Percentiles rank a stretch among this genome's conserved stretches.
Conservation (phyloP, 1,140 invertebrate genomes). For the Procambarus clarkii region DNA sequence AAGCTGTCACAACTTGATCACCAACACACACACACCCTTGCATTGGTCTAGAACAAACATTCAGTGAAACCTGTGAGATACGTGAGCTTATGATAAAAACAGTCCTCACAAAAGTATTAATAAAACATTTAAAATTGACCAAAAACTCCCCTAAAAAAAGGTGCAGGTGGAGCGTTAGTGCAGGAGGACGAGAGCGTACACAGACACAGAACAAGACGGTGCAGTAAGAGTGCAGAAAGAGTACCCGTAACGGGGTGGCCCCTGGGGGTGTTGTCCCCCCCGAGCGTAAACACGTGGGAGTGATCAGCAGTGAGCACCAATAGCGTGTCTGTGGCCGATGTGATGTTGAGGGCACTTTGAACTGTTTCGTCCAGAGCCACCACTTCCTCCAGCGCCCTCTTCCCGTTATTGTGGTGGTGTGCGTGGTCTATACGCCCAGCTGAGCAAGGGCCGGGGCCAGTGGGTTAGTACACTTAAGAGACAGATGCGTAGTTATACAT, state of each 20-base stretch:
- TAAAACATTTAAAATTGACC: neutral
- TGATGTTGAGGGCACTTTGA: constrained; percentile 81
- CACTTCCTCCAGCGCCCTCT: constrained; percentile 86
- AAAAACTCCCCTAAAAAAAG: neutral
- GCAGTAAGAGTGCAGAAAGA: neutral
- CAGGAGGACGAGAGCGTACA: neutral
- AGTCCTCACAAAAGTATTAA: neutral
- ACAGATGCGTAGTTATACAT: no score
- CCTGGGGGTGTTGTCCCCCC: constrained; percentile 82
- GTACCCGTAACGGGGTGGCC: constrained; percentile 82
- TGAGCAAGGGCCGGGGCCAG: constrained; percentile 77
- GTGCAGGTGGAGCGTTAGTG: neutral
- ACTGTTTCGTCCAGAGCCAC: constrained; percentile 85
- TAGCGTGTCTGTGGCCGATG: constrained; percentile 84
- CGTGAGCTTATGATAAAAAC: neutral
- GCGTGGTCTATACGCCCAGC: constrained; percentile 80
- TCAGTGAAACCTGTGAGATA: neutral
- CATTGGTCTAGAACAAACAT: neutral
- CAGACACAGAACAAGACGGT: neutral
- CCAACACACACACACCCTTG: constrained; percentile 1
- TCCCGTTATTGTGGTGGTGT: constrained; percentile 81
- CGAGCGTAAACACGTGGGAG: constrained; percentile 87
- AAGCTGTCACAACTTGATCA: neutral
- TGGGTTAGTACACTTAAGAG: constrained; percentile 38
- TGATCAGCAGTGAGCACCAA: constrained; percentile 89